phyloP scores from a whole-genome alignment of 1,140 invertebrate species.

The Cyphomyrmex costatus region DNA sequence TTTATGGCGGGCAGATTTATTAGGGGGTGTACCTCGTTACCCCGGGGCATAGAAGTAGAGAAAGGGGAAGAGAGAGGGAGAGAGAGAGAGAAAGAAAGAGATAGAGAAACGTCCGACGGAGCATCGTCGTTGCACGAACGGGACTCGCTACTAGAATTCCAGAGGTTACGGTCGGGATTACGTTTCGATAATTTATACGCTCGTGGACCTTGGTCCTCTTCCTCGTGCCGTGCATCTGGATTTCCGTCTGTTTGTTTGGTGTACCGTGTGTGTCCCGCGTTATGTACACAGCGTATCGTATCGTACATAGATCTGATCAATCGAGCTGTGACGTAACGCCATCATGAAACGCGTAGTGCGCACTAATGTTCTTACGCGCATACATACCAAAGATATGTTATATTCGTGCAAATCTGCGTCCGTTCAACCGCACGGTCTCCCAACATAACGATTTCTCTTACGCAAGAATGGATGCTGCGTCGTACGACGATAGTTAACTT shows the following conservation, averaged over 20 bases:
- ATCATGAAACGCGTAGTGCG: conserved; percentile 17
- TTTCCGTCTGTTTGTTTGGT: conserved; percentile 44
- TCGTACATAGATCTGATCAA: conserved; percentile 23
- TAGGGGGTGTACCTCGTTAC: conserved; percentile 71
- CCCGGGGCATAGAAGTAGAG: conserved; percentile 49
- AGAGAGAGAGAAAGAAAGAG: background rate
- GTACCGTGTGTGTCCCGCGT: conserved; percentile 12
- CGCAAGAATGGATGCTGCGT: conserved; percentile 67
- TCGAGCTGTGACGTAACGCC: conserved; percentile 61
- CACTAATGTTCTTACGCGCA: conserved; percentile 49
- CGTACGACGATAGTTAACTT: conserved; percentile 51
- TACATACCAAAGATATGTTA: conserved; percentile 43
- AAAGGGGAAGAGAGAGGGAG: background rate
- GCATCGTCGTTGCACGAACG: conserved; percentile 50
- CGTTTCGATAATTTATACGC: conserved; percentile 68
- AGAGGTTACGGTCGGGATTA: conserved; percentile 63
- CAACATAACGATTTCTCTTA: conserved; percentile 73
- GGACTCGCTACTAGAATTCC: conserved; percentile 37
- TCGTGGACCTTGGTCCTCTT: conserved; percentile 61
- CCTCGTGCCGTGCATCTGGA: conserved; percentile 56
- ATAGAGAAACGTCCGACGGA: conserved; percentile 43
- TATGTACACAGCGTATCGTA: background rate
- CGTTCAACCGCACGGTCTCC: conserved; percentile 45
- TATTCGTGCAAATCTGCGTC: conserved; percentile 56
- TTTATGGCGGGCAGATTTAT: conserved; percentile 77